Base-by-base conservation (phyloP, 2,113 vertebrate species). In the Prietella phreatophila region DNA sequence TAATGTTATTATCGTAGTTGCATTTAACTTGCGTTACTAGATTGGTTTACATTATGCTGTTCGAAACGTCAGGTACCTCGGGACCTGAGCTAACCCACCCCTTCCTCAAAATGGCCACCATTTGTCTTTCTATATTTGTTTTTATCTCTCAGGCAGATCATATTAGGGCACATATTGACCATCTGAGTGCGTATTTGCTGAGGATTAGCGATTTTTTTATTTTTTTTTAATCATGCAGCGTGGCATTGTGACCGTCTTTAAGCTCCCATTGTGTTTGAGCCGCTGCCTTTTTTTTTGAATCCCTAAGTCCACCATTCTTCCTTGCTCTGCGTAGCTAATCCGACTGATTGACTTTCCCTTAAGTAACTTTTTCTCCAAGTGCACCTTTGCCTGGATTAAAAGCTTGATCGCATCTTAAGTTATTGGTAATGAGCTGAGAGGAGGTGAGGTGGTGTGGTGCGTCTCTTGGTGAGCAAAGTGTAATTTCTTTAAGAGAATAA, bases 401-500 rank as follows among this genome's bases (percentile, higher is more conserved):
- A 93, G 93, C 93, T 92, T 19, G 30, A 99, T 99, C 97, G 93
- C 95, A 97, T 98, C 97, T 95, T 93, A 97, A 97, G 95, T 97
- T 96, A 97, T 97, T 97, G 96, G 96, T 96, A 97, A 97, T 96
- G 95, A 95, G 96, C 96, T 96, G 93, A 94, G 91, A 94, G 96
- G 96, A 96, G 95, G 94, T 95, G 6, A 6, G 36, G 36, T 4
- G 39, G 39, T 0, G 39, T 42, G 94, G 95, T 94, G 93, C 90
- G 93, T 50, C 94, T 82, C 56, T 60, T 82, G 22, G 92, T 93
- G 94, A 95, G 94, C 94, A 94, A 95, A 96, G 95, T 96, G 97
- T 97, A 95, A 97, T 97, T 97, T 97, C 96, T 97, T 97, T 96
- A 95, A 96, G 95, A 93, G 95, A 96, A 96, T 96, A 96, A 96